A percentile compares a stretch with the other conserved stretches of the same genome.
Conservation (phyloP, 2,113 vertebrate genomes). For the Beaufortia kweichowensis region DNA sequence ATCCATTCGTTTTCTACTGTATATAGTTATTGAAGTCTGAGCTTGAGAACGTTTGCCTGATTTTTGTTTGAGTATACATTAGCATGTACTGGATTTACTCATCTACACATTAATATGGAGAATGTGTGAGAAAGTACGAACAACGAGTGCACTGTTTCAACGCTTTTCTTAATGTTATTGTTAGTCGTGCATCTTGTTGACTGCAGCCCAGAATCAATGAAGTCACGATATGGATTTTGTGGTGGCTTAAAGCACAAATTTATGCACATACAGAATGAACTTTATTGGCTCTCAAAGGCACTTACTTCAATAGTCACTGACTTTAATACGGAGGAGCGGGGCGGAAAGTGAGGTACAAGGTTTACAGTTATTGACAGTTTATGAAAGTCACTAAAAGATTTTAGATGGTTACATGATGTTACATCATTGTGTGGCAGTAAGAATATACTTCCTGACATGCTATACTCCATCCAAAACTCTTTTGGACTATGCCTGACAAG, state of each 20-base stretch:
- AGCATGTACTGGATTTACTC: conserved; percentile 2
- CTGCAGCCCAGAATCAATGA: conserved; percentile 48
- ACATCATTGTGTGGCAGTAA: not conserved
- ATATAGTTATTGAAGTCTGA: conserved; percentile 35
- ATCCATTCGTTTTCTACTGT: conserved; percentile 37
- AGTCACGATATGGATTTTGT: conserved; percentile 46
- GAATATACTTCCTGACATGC: too few relatives aligned
- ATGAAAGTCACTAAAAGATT: conserved; percentile 26
- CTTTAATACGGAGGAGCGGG: conserved; percentile 37
- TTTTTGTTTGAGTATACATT: not conserved
- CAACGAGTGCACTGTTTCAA: not conserved
- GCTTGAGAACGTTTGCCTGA: not conserved
- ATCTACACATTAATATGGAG: not conserved
- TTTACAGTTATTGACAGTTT: conserved; percentile 33
- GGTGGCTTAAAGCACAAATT: conserved; percentile 49
- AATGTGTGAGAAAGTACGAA: not conserved
- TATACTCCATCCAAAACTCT: too few relatives aligned
- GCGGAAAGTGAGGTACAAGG: conserved; percentile 6
- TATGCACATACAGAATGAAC: conserved; percentile 48
- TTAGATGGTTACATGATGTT: not conserved
- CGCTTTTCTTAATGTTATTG: not conserved
- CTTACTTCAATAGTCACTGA: conserved; percentile 36
- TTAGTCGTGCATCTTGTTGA: conserved; percentile 46
- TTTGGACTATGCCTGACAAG: too few relatives aligned
- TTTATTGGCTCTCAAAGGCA: conserved; percentile 43